Evolutionary conservation across 2,113 vertebrate genomes (phyloP).

Genomic region (Anhinga anhinga): DNA sequence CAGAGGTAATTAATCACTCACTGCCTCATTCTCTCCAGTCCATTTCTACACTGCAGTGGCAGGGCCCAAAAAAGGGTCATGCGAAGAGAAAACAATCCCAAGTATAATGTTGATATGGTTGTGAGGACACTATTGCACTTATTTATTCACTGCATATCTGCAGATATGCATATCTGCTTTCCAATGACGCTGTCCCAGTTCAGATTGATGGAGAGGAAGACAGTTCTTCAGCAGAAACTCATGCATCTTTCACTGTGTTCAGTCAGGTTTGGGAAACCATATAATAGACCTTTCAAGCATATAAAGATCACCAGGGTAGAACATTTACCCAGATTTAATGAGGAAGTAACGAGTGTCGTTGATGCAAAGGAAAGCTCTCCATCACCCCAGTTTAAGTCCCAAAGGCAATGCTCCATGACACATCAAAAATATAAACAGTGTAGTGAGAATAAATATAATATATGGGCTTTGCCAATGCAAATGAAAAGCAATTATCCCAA

Average conservation of each 20-base stretch:
- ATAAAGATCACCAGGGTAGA: constrained; percentile 19
- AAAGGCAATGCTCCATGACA: constrained; percentile 33
- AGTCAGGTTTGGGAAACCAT: constrained; percentile 12
- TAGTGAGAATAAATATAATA: constrained; percentile 60
- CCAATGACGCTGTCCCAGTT: neutral
- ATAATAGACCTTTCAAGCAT: constrained; percentile 26
- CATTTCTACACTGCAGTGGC: neutral
- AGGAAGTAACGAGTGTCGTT: neutral
- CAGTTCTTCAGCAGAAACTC: neutral
- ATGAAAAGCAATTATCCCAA: constrained; percentile 68
- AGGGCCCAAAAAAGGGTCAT: neutral
- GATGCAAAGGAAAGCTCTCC: constrained; percentile 45
- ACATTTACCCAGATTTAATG: neutral
- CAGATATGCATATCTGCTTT: neutral
- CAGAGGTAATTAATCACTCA: neutral
- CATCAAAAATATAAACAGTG: constrained; percentile 59
- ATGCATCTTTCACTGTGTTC: constrained; percentile 18
- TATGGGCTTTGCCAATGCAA: constrained; percentile 60
- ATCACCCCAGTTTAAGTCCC: constrained; percentile 21
- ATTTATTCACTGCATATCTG: neutral
- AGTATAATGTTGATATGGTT: neutral
- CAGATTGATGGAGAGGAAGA: neutral
- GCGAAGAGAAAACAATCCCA: neutral
- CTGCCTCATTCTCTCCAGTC: neutral
- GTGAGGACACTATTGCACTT: neutral